phyloP scores from a whole-genome alignment of 2,888 invertebrate genomes.

The Sialis lutaria region DNA sequence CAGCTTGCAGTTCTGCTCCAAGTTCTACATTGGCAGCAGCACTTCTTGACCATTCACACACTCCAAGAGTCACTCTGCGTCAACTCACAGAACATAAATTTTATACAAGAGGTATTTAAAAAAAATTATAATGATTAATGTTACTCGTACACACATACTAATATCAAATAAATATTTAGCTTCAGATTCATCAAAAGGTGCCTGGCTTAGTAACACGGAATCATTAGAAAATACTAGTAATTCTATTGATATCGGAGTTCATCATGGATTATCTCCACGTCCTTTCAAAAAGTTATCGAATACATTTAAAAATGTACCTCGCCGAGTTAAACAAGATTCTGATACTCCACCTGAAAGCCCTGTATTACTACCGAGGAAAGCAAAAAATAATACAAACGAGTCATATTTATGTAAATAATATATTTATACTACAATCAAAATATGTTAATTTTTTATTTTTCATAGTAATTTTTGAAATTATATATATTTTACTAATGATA shows the following conservation, averaged over 20 bases:
- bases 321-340: constrained; percentile 20
- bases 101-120: constrained; percentile 4
- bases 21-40: constrained; percentile 36
- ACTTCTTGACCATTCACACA: constrained; percentile 30
- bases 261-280: constrained; percentile 43
- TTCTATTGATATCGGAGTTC: constrained; percentile 16
- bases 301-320: constrained; percentile 22
- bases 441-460: too few species aligned
- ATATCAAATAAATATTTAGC: constrained; percentile 10
- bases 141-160: not conserved
- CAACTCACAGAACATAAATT: constrained; percentile 6
- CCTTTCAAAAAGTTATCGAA: constrained; percentile 44
- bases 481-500: too few species aligned
- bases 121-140: not conserved
- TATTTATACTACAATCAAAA: too few species aligned
- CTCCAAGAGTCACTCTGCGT: constrained; percentile 19
- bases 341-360: constrained; percentile 26
- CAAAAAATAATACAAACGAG: not conserved
- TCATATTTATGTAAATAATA: not conserved
- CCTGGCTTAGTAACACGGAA: constrained; percentile 23
- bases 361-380: constrained; percentile 19
- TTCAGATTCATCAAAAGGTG: constrained; percentile 19
- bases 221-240: constrained; percentile 20
- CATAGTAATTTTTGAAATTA: too few species aligned
- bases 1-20: constrained; percentile 22